Percentiles rank a stretch among this genome's conserved stretches.
These are phyloP conservation scores for Lucilia sericata DNA, from an alignment of 1,140 invertebrate genomes.

Conservation along the genomic window DNA sequence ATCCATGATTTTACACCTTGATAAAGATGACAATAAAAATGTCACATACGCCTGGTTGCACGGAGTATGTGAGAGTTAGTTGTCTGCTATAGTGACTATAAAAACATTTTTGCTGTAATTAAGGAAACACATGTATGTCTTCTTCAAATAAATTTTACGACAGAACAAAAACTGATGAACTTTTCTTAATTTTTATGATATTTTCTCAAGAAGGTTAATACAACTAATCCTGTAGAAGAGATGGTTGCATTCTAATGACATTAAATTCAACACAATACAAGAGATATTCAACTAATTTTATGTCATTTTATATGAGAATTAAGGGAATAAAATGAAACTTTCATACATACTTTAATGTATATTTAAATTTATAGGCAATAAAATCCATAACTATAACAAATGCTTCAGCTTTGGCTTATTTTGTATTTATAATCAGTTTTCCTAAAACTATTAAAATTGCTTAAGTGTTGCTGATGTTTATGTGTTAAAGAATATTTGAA, in stretches of 20 bases:
- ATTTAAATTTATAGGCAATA: background rate
- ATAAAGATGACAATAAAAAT: slow-evolving; percentile 40
- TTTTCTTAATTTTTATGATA: slow-evolving; percentile 8
- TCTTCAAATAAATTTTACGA: slow-evolving; percentile 3
- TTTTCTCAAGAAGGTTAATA: background rate
- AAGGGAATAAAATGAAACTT: background rate
- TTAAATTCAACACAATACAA: background rate
- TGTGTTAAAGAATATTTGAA: no score
- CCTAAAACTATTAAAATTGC: no score
- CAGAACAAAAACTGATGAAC: background rate
- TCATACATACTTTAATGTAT: background rate
- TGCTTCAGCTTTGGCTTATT: no score
- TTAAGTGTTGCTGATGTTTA: no score
- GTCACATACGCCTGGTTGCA: slow-evolving; percentile 20
- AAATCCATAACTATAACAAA: background rate
- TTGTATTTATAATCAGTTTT: no score
- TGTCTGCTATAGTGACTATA: slow-evolving; percentile 23
- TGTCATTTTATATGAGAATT: background rate
- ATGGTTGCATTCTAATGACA: background rate
- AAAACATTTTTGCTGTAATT: slow-evolving; percentile 36
- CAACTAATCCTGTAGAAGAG: background rate
- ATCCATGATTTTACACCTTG: slow-evolving; percentile 43
- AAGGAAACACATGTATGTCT: slow-evolving; percentile 27
- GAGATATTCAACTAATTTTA: background rate
- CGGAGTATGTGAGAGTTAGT: background rate